phyloP scores from a whole-genome alignment of 2,888 invertebrate genomes.

The Aphodius sticticus region DNA sequence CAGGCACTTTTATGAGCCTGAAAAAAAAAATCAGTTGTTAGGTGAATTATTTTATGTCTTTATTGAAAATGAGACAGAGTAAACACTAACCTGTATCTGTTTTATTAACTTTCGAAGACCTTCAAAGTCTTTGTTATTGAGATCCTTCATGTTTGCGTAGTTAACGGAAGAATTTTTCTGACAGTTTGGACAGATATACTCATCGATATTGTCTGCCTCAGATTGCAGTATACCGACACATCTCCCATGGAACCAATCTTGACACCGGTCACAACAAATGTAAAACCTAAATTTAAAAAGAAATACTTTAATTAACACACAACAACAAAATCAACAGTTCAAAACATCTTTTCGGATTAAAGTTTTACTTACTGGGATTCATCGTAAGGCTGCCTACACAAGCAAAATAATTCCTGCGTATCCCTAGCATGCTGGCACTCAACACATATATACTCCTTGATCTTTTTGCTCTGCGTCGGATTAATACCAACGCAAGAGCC shows the following conservation, averaged over 20 bases:
- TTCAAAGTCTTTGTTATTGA: constrained; percentile 81
- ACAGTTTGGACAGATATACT: constrained; percentile 96
- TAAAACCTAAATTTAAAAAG: constrained; percentile 77
- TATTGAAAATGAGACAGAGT: not conserved
- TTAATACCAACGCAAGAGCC: constrained; percentile 95
- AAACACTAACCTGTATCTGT: constrained; percentile 76
- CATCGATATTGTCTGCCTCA: constrained; percentile 94
- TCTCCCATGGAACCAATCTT: constrained; percentile 98
- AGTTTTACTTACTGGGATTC: constrained; percentile 84
- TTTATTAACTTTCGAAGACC: constrained; percentile 86
- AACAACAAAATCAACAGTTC: constrained; percentile 10
- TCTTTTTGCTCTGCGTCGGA: constrained; percentile 87
- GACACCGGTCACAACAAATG: constrained; percentile 98
- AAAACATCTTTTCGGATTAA: constrained; percentile 8
- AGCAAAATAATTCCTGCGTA: constrained; percentile 92
- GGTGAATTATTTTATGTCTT: constrained; percentile 11
- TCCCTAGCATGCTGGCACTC: constrained; percentile 88
- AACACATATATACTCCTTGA: constrained; percentile 89
- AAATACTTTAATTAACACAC: not conserved
- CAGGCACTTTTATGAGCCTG: constrained; percentile 95
- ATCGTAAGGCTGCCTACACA: constrained; percentile 96
- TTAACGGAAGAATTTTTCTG: constrained; percentile 89
- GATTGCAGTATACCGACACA: constrained; percentile 95
- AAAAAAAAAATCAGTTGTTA: constrained; percentile 42
- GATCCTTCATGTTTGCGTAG: constrained; percentile 88